A percentile compares a stretch with the other conserved stretches of the same genome.
These are phyloP conservation scores for Alosa sapidissima DNA, from an alignment of 2,797 vertebrate species.

Conservation along the genomic window DNA sequence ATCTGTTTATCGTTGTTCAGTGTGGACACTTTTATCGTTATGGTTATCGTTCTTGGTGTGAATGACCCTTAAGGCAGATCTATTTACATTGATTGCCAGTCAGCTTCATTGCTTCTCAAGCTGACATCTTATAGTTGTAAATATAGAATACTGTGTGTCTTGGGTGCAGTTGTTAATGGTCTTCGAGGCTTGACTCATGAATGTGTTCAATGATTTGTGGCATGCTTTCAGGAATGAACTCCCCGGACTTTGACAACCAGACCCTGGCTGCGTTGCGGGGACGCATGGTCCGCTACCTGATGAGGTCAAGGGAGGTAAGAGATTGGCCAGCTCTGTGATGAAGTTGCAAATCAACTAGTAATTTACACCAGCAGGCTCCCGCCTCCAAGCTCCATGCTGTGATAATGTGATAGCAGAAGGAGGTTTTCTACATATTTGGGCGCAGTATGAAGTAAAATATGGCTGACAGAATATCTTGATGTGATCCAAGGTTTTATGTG, in stretches of 20 bases:
- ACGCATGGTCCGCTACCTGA: conserved; percentile 95
- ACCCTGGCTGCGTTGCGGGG: conserved; percentile 90
- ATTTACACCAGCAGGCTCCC: not conserved
- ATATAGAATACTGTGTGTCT: not conserved
- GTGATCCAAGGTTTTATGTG: not conserved
- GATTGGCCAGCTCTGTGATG: not conserved
- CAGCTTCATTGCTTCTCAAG: not conserved
- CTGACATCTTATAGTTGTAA: not conserved
- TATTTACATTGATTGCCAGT: not conserved
- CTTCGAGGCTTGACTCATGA: not conserved
- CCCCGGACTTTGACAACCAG: conserved; percentile 96
- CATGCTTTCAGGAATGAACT: conserved; percentile 85
- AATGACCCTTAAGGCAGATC: too few relatives aligned
- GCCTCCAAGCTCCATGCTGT: not conserved
- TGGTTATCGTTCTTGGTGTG: too few relatives aligned
- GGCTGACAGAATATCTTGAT: not conserved
- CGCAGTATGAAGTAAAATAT: not conserved
- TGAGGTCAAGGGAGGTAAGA: conserved; percentile 91
- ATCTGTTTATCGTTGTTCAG: too few relatives aligned
- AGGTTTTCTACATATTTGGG: not conserved
- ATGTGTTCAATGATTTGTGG: not conserved
- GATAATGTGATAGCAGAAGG: not conserved
- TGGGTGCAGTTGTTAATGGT: not conserved
- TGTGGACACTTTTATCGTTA: too few relatives aligned
- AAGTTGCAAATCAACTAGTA: not conserved